phyloP scores from a whole-genome alignment of 2,113 vertebrate genomes.

The Etheostoma spectabile region DNA sequence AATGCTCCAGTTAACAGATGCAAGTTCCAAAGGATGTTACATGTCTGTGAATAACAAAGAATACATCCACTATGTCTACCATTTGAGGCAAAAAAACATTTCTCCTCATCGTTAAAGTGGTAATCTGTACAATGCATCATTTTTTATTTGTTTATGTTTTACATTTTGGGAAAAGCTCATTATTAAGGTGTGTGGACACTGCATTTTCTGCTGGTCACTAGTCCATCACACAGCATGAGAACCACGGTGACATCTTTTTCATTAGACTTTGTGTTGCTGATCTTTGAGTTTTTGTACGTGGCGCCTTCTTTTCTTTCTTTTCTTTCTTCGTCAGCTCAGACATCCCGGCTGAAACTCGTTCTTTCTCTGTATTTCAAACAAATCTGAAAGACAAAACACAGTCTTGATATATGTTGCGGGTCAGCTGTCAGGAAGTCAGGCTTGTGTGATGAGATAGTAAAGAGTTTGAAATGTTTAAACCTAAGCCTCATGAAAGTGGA shows the following conservation, averaged over 20 bases:
- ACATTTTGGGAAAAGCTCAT: not conserved
- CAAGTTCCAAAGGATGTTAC: slow-evolving; percentile 50
- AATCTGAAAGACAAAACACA: slow-evolving; percentile 42
- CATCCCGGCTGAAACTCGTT: not conserved
- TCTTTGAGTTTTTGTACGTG: slow-evolving; percentile 14
- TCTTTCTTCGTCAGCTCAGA: slow-evolving; percentile 11
- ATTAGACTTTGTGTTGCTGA: slow-evolving; percentile 15
- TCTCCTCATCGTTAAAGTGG: slow-evolving; percentile 27
- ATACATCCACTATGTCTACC: slow-evolving; percentile 11
- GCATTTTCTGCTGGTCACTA: not conserved
- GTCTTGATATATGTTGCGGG: slow-evolving; percentile 42
- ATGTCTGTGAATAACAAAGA: slow-evolving; percentile 49
- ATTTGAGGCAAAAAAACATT: slow-evolving; percentile 35
- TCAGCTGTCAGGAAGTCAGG: slow-evolving; percentile 50
- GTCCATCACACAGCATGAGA: slow-evolving; percentile 26
- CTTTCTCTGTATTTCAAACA: slow-evolving; percentile 11
- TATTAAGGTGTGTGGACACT: not conserved
- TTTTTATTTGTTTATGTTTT: slow-evolving; percentile 7
- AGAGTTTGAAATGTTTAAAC: slow-evolving; percentile 44
- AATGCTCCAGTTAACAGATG: slow-evolving; percentile 66
- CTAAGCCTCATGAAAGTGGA: slow-evolving; percentile 59
- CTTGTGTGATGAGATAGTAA: slow-evolving; percentile 50
- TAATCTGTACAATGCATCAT: slow-evolving; percentile 1
- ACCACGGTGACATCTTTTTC: not conserved
- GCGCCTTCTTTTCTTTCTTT: not conserved